Evolutionary conservation across 2,113 vertebrate genomes (phyloP).

Genomic region (Panthera uncia): DNA sequence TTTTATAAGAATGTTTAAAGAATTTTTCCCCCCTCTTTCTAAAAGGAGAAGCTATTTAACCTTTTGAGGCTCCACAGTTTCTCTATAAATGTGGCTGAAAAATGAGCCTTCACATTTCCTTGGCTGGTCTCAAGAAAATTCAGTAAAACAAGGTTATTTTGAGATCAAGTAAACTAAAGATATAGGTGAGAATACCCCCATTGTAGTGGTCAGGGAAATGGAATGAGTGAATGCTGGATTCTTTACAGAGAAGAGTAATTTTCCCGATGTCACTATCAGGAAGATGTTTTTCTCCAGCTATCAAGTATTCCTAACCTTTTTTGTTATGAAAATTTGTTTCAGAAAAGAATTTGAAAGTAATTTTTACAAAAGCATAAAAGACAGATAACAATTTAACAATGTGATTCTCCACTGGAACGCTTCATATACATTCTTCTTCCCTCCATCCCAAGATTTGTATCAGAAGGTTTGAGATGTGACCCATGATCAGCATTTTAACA

Average conservation of each 20-base stretch:
- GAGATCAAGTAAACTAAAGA: background rate
- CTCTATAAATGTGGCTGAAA: background rate
- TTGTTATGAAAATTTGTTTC: conserved; percentile 20
- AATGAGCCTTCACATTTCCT: background rate
- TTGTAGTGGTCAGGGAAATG: background rate
- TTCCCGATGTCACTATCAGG: background rate
- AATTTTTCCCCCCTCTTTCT: background rate
- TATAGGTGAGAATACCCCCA: background rate
- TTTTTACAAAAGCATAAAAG: conserved; percentile 9
- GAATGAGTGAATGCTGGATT: background rate
- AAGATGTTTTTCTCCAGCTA: background rate
- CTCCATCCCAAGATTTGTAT: background rate
- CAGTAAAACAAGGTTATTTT: background rate
- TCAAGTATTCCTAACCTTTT: background rate
- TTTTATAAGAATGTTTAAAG: conserved; percentile 42
- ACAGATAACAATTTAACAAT: background rate
- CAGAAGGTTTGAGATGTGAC: background rate
- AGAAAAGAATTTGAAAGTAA: conserved; percentile 30
- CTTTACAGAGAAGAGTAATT: background rate
- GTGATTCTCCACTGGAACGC: background rate
- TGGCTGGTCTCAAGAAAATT: background rate
- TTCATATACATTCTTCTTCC: background rate
- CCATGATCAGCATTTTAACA: background rate
- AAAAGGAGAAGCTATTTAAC: background rate
- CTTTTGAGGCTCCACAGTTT: background rate